Percentiles rank a stretch among this genome's conserved stretches.
These are phyloP conservation scores for Melanostoma scalare DNA, from an alignment of 2,888 invertebrate species.

Conservation along the genomic window DNA sequence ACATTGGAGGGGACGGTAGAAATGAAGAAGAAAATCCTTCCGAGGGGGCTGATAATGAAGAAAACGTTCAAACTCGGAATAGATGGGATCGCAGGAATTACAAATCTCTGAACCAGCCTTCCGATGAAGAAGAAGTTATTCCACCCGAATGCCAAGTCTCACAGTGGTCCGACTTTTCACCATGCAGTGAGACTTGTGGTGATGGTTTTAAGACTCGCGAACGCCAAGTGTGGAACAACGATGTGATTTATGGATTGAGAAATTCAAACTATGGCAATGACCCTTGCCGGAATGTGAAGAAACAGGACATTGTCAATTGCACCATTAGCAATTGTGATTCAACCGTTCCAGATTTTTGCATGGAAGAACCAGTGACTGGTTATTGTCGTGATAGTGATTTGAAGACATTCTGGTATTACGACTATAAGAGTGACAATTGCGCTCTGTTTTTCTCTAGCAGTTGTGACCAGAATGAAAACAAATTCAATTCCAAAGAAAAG, in stretches of 20 bases:
- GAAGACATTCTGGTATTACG: conserved; percentile 92
- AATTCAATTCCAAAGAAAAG: conserved; percentile 88
- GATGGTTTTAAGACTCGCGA: conserved; percentile 86
- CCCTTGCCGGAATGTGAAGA: conserved; percentile 79
- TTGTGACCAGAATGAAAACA: conserved; percentile 94
- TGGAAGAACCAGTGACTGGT: conserved; percentile 84
- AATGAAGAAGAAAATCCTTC: conserved; percentile 24
- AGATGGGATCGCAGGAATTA: conserved; percentile 33
- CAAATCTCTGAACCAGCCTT: conserved; percentile 28
- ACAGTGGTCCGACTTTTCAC: conserved; percentile 91
- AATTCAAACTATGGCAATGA: conserved; percentile 76
- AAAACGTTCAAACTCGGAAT: conserved; percentile 56
- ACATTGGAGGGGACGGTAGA: conserved; percentile 74
- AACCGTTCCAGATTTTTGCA: conserved; percentile 78
- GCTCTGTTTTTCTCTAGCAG: conserved; percentile 92
- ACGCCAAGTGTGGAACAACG: conserved; percentile 80
- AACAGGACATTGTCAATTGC: conserved; percentile 79
- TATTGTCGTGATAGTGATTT: conserved; percentile 90
- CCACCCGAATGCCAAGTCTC: conserved; percentile 85
- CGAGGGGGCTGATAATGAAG: conserved; percentile 42
- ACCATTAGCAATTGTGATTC: conserved; percentile 78
- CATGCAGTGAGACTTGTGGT: conserved; percentile 91
- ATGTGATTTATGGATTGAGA: conserved; percentile 77
- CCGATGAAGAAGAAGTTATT: conserved; percentile 76
- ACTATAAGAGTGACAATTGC: conserved; percentile 87